These are phyloP conservation scores for Mystacides longicornis DNA, from an alignment of 2,888 invertebrate species.

Conservation along the genomic window DNA sequence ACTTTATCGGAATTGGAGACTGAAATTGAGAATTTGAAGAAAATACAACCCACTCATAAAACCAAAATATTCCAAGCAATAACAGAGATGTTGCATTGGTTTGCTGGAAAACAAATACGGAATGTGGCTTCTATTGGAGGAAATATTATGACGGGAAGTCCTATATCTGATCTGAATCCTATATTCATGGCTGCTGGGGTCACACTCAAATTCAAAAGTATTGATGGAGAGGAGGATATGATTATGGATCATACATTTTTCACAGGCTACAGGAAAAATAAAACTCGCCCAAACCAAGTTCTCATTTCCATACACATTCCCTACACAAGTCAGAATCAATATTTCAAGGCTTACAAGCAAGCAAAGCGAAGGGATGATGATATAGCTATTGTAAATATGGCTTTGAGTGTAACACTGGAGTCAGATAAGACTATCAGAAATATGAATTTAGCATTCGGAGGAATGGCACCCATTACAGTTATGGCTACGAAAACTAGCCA, in stretches of 20 bases:
- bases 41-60: slow-evolving; percentile 43
- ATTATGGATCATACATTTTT: slow-evolving; percentile 74
- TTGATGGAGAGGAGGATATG: slow-evolving; percentile 50
- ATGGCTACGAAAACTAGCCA: slow-evolving; percentile 60
- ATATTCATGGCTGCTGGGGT: slow-evolving; percentile 75
- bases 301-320: slow-evolving; percentile 76
- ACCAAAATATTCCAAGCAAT: slow-evolving; percentile 61
- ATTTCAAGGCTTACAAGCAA: slow-evolving; percentile 83
- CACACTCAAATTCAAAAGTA: slow-evolving; percentile 55
- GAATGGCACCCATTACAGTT: slow-evolving; percentile 84
- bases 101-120: slow-evolving; percentile 91
- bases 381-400: slow-evolving; percentile 90
- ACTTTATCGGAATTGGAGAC: slow-evolving; percentile 67
- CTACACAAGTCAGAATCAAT: slow-evolving; percentile 59
- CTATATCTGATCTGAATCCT: slow-evolving; percentile 93
- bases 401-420: slow-evolving; percentile 55
- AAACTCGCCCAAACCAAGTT: slow-evolving; percentile 66
- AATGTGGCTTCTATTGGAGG: slow-evolving; percentile 90
- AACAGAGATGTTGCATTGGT: slow-evolving; percentile 83
- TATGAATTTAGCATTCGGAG: slow-evolving; percentile 76
- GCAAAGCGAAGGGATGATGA: slow-evolving; percentile 89
- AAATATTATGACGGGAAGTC: slow-evolving; percentile 92
- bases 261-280: slow-evolving; percentile 75
- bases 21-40: slow-evolving; percentile 48
- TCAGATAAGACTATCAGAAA: slow-evolving; percentile 47